These are phyloP conservation scores for Drosophila repleta DNA, from an alignment of 1,140 invertebrate species.

Conservation along the genomic window DNA sequence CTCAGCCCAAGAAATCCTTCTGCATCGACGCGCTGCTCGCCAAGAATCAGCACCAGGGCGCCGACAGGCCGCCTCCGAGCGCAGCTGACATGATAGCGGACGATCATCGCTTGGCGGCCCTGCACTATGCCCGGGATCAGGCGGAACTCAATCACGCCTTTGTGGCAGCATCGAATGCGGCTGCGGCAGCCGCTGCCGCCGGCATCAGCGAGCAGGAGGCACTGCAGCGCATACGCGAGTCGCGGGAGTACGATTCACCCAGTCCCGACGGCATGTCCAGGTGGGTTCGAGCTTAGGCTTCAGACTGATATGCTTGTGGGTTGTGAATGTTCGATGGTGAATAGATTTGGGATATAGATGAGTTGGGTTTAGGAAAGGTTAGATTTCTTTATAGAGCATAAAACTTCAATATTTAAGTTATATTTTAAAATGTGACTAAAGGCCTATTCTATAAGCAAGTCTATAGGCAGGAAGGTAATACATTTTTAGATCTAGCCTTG, in stretches of 20 bases:
- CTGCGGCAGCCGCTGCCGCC: constrained; percentile 62
- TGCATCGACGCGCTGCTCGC: constrained; percentile 88
- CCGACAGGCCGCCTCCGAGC: constrained; percentile 24
- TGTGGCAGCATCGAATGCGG: constrained; percentile 71
- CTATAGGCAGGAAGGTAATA: too few species aligned
- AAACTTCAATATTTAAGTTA: too few species aligned
- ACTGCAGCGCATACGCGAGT: constrained; percentile 76
- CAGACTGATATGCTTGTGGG: too few species aligned
- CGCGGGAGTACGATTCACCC: constrained; percentile 77
- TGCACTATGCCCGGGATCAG: constrained; percentile 76
- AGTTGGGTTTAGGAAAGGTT: too few species aligned
- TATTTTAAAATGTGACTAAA: too few species aligned
- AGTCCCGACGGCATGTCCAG: constrained; percentile 84
- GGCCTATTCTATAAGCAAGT: too few species aligned
- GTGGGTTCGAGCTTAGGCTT: constrained; percentile 35
- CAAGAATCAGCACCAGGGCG: constrained; percentile 64
- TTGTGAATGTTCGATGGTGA: too few species aligned
- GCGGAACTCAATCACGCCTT: constrained; percentile 69
- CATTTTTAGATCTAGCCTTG: too few species aligned
- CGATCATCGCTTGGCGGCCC: constrained; percentile 69
- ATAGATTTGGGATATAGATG: too few species aligned
- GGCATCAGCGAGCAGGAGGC: constrained; percentile 80
- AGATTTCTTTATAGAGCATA: too few species aligned
- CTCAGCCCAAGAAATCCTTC: constrained; percentile 86
- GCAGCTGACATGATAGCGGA: constrained; percentile 54